Evolutionary conservation across 2,113 vertebrate genomes (phyloP).

Genomic region (Amblyornis subalaris): DNA sequence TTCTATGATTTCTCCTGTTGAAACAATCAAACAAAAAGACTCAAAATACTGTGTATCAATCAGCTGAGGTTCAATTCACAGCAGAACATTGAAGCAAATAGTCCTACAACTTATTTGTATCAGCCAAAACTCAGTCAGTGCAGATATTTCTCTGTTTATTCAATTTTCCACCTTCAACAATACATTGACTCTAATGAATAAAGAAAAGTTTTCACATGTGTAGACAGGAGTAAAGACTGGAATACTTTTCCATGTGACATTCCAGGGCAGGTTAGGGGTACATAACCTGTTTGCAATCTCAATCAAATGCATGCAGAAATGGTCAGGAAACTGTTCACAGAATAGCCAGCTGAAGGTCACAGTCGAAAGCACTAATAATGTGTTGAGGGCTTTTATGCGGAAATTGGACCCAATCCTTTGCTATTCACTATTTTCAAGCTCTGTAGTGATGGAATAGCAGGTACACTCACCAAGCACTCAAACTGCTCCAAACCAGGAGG

Average conservation of each 20-base stretch:
- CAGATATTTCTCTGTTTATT: background rate
- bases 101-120: background rate
- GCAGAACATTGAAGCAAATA: background rate
- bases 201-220: background rate
- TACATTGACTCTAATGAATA: background rate
- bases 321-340: background rate
- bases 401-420: background rate
- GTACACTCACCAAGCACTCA: background rate
- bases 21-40: background rate
- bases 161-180: background rate
- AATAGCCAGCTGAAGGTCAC: background rate
- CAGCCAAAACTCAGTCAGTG: background rate
- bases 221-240: background rate
- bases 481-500: background rate
- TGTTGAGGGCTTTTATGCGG: background rate
- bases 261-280: background rate
- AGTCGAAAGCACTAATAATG: background rate
- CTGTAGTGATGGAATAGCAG: background rate
- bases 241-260: background rate
- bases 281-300: background rate
- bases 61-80: background rate
- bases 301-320: background rate
- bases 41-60: background rate
- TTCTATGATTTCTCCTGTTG: background rate
- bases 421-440: background rate